These are phyloP conservation scores for Rhinolophus ferrumequinum DNA, from an alignment of 2,113 vertebrate genomes.

Conservation along the genomic window DNA sequence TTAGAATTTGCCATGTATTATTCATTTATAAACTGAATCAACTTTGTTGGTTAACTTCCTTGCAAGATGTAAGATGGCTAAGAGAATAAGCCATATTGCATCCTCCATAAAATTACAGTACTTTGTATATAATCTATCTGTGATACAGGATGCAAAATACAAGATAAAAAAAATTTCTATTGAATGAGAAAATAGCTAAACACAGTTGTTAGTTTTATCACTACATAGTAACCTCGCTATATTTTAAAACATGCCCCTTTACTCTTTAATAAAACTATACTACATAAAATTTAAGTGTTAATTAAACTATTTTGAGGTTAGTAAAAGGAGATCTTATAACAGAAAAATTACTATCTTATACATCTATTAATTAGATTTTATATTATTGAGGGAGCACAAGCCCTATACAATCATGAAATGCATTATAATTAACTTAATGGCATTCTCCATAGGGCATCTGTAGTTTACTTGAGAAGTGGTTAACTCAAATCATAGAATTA, in stretches of 20 bases:
- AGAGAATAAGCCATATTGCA: neutral
- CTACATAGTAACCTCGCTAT: neutral
- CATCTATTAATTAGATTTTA: neutral
- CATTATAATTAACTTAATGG: neutral
- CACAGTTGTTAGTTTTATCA: neutral
- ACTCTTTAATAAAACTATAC: neutral
- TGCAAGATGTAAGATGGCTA: neutral
- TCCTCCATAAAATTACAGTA: neutral
- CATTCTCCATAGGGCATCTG: neutral
- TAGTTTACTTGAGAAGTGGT: constrained; percentile 41
- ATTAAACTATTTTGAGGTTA: constrained; percentile 14
- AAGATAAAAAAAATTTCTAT: neutral
- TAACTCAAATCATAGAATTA: constrained; percentile 10
- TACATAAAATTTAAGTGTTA: neutral
- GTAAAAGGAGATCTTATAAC: neutral
- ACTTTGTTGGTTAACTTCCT: neutral
- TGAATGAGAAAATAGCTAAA: neutral
- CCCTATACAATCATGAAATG: neutral
- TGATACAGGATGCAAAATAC: neutral
- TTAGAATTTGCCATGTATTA: neutral
- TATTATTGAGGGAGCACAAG: neutral
- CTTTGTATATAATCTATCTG: neutral
- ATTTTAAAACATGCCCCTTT: neutral
- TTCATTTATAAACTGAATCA: neutral
- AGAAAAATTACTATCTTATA: neutral